These are phyloP conservation scores for Apis laboriosa DNA, from an alignment of 1,140 invertebrate species.

Conservation along the genomic window DNA sequence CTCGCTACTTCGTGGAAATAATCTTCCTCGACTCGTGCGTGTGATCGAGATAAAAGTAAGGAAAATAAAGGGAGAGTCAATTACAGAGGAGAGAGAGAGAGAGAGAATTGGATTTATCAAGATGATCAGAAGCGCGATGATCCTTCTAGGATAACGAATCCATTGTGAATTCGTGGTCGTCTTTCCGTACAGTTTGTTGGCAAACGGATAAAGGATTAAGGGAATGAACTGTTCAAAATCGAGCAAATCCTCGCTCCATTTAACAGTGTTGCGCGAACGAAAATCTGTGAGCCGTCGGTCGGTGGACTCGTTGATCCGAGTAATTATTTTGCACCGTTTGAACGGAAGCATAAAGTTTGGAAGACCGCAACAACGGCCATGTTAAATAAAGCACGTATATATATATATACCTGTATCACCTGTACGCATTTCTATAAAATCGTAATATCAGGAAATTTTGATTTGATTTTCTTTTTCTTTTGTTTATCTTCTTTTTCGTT, in stretches of 20 bases:
- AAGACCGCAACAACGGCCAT: background rate
- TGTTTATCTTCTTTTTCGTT: background rate
- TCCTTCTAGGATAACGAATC: background rate
- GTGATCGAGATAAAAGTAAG: background rate
- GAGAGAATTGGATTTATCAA: background rate
- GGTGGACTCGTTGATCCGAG: conserved; percentile 14
- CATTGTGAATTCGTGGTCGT: background rate
- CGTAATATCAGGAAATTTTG: background rate
- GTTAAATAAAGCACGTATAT: too few relatives aligned
- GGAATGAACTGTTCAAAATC: conserved; percentile 47
- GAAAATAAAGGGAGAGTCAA: background rate
- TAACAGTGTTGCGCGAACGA: conserved; percentile 29
- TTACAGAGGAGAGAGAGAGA: too few relatives aligned
- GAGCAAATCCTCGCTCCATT: conserved; percentile 46
- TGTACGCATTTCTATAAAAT: background rate
- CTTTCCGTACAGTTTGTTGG: background rate
- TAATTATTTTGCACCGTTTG: conserved; percentile 45
- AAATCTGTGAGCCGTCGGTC: conserved; percentile 30
- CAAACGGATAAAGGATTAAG: conserved; percentile 40
- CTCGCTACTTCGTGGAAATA: background rate
- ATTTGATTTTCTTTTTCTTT: background rate
- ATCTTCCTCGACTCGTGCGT: background rate
- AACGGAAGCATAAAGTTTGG: conserved; percentile 24
- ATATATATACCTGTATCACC: background rate
- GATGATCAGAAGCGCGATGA: background rate